Base-by-base conservation (phyloP, 2,797 vertebrate species). In the Podarcis lilfordi region DNA sequence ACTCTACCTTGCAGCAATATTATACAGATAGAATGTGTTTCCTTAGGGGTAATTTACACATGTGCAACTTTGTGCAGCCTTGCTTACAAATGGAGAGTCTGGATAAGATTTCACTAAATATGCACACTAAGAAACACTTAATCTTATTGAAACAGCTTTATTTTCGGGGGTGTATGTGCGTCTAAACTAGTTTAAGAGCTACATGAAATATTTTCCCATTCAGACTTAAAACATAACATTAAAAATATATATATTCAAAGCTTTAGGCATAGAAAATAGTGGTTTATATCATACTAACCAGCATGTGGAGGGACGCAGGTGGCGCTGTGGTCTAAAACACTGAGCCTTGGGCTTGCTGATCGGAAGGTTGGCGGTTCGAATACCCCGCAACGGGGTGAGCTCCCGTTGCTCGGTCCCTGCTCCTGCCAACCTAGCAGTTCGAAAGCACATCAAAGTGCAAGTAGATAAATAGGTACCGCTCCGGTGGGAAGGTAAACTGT, bases 21-120 rank as follows among this genome's bases (percentile, higher is more conserved):
- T 43, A 19, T 40, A 64, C 5, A 64, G 23, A 35, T 27, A 59
- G n/a, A 6, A 32, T 71, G n/a, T 32, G 50, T 79, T 59, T 40
- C 17, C 32, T 71, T 86, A 32, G 32, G 45, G 32, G 32, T 37
- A 80, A 1, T 72, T 59, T 37, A 17, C 45, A 13, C 27, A 72
- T 32, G 32, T 55, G 5, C 66, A 80, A n/a, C 27, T 43, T 50
- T 66, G 17, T 69, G 5, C 25, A 21, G 19, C 80, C 77, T 78
- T 84, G 69, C 59, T 84, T 79, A 2, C 1, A 23, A 2, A 0
- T 81, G 78, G 78, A 40, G 32, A 81, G 17, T 23, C 19, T 68
- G 5, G 11, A 8, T 2, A 21, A 23, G 1, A 1, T 17, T 3
- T 0, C 0, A 71, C 1, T 0, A 0, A 5, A 11, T 72, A 87